phyloP scores from a whole-genome alignment of 53 echinoderm and acorn worm genomes.

The Stichopus horrens region DNA sequence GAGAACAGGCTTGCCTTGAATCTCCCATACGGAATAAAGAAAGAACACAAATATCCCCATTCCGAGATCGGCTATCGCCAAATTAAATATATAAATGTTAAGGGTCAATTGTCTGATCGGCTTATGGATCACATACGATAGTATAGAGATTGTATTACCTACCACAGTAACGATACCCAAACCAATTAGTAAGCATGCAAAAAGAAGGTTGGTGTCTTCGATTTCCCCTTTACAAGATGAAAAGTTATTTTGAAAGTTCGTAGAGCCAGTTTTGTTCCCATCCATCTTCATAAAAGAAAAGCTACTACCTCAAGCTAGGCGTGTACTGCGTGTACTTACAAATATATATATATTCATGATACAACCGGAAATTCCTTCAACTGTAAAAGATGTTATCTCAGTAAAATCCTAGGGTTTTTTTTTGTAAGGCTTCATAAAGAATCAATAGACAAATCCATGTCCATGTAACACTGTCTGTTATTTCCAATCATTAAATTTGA shows the following conservation, averaged over 20 bases:
- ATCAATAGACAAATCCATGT: no score
- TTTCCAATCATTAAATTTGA: no score
- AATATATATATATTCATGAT: no score
- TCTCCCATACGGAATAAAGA: conserved; percentile 1
- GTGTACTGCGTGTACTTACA: no score
- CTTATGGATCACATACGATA: conserved; percentile 13
- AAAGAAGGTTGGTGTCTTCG: background rate
- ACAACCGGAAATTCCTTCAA: no score
- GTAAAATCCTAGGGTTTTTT: no score
- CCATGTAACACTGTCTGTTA: no score
- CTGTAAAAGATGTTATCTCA: no score
- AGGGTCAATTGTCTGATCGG: conserved; percentile 21
- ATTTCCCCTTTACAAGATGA: background rate
- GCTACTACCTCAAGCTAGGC: no score
- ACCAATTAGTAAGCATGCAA: background rate
- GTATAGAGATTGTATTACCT: background rate
- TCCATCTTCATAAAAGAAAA: background rate
- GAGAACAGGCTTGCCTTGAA: conserved; percentile 1
- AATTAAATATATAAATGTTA: conserved; percentile 38
- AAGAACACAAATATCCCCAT: conserved; percentile 26
- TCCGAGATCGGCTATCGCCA: conserved; percentile 39
- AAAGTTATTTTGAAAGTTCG: conserved; percentile 3
- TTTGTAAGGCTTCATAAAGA: no score
- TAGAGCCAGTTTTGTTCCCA: background rate
- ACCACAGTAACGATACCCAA: conserved; percentile 10